phyloP scores from a whole-genome alignment of 2,888 invertebrate genomes.

The Cerastoderma edule region DNA sequence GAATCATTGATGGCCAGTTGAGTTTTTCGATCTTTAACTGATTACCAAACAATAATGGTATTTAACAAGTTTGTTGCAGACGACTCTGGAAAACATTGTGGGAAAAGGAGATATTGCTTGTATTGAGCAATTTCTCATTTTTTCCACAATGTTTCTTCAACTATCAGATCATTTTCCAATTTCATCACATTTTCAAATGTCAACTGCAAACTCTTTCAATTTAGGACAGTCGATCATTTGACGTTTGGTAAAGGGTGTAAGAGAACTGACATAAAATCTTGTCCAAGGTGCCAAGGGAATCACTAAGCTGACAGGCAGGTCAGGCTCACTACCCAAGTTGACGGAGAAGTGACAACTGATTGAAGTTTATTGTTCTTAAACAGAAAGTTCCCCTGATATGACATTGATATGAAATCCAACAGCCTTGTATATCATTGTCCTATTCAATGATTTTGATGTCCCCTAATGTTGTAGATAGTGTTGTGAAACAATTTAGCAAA shows the following conservation, averaged over 20 bases:
- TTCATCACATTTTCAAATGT: not conserved
- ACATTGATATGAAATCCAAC: not conserved
- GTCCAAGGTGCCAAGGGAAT: conserved; percentile 14
- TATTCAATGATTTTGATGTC: not conserved
- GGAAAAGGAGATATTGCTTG: not conserved
- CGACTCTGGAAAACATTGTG: conserved; percentile 11
- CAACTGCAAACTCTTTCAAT: not conserved
- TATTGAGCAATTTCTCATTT: not conserved
- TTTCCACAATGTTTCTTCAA: conserved; percentile 2
- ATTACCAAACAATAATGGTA: no score
- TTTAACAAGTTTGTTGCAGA: no score
- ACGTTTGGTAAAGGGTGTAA: conserved; percentile 1
- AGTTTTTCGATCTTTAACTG: no score
- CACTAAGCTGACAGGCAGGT: not conserved
- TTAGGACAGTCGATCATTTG: not conserved
- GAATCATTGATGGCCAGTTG: no score
- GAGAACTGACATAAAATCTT: conserved; percentile 17
- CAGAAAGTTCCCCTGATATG: conserved; percentile 4
- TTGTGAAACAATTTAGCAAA: not conserved
- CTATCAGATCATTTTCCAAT: no score
- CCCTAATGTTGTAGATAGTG: not conserved
- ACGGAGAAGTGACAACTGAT: conserved; percentile 7
- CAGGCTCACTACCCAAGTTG: not conserved
- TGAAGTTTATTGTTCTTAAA: conserved; percentile 16
- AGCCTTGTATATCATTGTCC: not conserved